Percentiles rank a stretch among this genome's conserved stretches.
These are phyloP conservation scores for Cyprinodon tularosa DNA, from an alignment of 2,113 vertebrate species.

Conservation along the genomic window DNA sequence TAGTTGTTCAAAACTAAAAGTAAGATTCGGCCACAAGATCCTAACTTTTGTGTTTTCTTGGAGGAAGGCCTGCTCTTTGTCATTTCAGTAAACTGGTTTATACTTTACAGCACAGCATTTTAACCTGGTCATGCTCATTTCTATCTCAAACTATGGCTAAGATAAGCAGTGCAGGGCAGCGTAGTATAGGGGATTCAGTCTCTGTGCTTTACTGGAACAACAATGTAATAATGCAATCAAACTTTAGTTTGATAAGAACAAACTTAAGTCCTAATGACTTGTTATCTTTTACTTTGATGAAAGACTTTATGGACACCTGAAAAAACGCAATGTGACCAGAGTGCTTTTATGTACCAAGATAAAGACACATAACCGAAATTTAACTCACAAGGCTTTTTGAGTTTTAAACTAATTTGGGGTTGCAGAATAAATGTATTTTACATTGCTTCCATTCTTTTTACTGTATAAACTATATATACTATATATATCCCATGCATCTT, in stretches of 20 bases:
- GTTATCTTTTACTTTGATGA: constrained; percentile 29
- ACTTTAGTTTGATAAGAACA: constrained; percentile 8
- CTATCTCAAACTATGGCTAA: constrained; percentile 4
- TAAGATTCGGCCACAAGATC: no score
- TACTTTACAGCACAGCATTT: constrained; percentile 27
- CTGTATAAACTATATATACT: no score
- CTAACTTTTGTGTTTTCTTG: background rate
- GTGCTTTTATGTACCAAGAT: constrained; percentile 7
- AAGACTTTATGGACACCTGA: constrained; percentile 16
- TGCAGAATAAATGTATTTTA: background rate
- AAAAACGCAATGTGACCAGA: background rate
- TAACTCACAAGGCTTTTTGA: background rate
- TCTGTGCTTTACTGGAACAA: constrained; percentile 19
- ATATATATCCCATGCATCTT: no score
- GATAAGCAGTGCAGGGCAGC: constrained; percentile 7
- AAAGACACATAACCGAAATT: background rate
- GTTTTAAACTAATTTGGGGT: background rate
- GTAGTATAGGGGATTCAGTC: constrained; percentile 32
- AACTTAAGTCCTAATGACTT: constrained; percentile 25
- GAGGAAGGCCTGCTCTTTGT: background rate
- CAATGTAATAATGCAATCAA: constrained; percentile 44
- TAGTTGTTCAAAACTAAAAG: no score
- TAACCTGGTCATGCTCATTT: constrained; percentile 10
- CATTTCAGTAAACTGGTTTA: background rate
- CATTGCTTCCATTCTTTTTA: background rate